A percentile compares a stretch with the other conserved stretches of the same genome.
Evolutionary conservation across 2,888 invertebrate genomes (phyloP).

Genomic region (Polyommatus iphigenia): DNA sequence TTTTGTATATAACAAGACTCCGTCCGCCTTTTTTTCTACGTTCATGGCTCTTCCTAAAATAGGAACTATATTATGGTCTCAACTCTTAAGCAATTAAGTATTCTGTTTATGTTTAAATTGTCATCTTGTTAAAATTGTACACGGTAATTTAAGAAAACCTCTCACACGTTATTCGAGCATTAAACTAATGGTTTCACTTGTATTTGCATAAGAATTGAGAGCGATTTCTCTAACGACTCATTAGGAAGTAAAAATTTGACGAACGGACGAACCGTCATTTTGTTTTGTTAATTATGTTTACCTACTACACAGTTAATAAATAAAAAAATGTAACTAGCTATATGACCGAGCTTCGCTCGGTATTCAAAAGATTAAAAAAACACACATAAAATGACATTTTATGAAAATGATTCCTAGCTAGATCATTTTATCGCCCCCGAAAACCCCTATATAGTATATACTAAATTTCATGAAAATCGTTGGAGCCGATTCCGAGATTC

Average conservation of each 20-base stretch:
- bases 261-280: not conserved
- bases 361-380: no score
- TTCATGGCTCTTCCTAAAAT: not conserved
- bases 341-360: no score
- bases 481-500: no score
- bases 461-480: no score
- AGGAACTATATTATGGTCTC: not conserved
- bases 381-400: no score
- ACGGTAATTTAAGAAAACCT: constrained; percentile 11
- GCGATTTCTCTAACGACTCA: constrained; percentile 19
- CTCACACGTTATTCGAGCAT: not conserved
- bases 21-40: no score
- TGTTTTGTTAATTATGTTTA: not conserved
- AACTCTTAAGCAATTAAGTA: not conserved
- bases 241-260: not conserved
- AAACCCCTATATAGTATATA: no score
- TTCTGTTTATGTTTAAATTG: not conserved
- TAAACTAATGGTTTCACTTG: constrained; percentile 20
- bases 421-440: no score
- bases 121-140: not conserved
- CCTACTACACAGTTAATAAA: not conserved
- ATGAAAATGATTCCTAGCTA: no score
- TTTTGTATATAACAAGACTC: no score
- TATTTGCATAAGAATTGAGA: not conserved
- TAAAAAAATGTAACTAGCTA: no score